A percentile compares a stretch with the other conserved stretches of the same genome.
These are phyloP conservation scores for Hirtodrosophila duncani DNA, from an alignment of 2,888 invertebrate species.

Conservation along the genomic window DNA sequence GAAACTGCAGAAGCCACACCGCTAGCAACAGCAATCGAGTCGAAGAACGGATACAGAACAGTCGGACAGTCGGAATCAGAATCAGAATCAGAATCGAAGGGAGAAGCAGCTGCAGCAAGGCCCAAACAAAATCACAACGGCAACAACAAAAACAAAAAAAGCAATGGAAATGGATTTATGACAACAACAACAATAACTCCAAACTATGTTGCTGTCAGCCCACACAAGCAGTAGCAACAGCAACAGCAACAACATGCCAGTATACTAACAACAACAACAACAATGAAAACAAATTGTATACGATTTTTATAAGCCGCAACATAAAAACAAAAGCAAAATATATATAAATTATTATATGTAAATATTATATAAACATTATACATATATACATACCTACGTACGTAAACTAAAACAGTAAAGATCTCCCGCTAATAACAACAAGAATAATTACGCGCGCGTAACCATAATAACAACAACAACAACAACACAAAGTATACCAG, in stretches of 20 bases:
- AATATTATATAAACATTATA: slow-evolving; percentile 62
- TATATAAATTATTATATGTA: too few species aligned
- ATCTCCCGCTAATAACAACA: slow-evolving; percentile 60
- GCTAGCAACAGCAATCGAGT: slow-evolving; percentile 4
- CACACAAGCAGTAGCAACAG: slow-evolving; percentile 33
- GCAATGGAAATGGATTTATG: slow-evolving; percentile 55
- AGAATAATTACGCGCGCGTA: slow-evolving; percentile 56
- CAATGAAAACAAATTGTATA: slow-evolving; percentile 66
- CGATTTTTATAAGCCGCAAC: slow-evolving; percentile 69
- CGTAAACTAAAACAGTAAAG: slow-evolving; percentile 35
- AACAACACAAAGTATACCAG: slow-evolving; percentile 58
- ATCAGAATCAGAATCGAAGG: too few species aligned
- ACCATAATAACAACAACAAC: slow-evolving; percentile 50
- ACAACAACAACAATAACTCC: slow-evolving; percentile 21
- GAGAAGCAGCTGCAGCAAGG: too few species aligned
- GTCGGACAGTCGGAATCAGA: slow-evolving; percentile 9
- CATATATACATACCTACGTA: slow-evolving; percentile 30
- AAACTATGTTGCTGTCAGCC: slow-evolving; percentile 45
- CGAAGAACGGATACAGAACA: slow-evolving; percentile 9
- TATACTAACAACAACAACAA: slow-evolving; percentile 41
- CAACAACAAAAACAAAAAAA: too few species aligned
- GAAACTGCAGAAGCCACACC: slow-evolving; percentile 5
- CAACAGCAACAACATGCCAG: slow-evolving; percentile 35
- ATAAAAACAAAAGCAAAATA: slow-evolving; percentile 40
- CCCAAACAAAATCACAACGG: slow-evolving; percentile 22